Base-by-base conservation (phyloP, 2,888 invertebrate species). In the Pyralis farinalis region DNA sequence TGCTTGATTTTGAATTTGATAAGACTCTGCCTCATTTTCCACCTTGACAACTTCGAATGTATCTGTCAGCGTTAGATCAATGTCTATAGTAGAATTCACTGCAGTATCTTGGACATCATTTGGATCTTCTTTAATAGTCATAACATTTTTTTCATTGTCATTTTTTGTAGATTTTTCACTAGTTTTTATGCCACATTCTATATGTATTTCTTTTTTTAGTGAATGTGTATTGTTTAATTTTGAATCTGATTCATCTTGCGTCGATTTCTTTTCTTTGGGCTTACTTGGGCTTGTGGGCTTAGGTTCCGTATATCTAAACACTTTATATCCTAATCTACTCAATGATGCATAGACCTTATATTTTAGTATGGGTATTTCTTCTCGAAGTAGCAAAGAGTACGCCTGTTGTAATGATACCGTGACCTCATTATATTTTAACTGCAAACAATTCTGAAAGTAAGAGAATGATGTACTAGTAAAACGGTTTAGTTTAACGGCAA, bases 321-420 rank as follows among this genome's bases (percentile, higher is more conserved):
- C 74, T 69, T 83, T 87, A 49, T 91, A 92, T 1, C 92, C 92
- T 28, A 89, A 60, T 55, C 90, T 85, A 42, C 90, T 85, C 1
- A 92, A 76, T 22, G 91, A 90, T 27, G 91, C 83, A 64, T 91
- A 93, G 0, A 92, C 91, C 72, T 90, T 90, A 54, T 92, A 93
- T 52, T 92, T 87, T 20, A 77, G 63, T 10, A 90, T 43, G 10
- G 83, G 63, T 20, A 90, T 72, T 33, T 68, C 51, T 20, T 66
- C 69, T 29, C 53, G 51, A 0, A 91, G 57, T 32, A 93, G 63
- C 47, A 93, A 64, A 16, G 87, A 73, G 55, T 93, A 94, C 7
- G 92, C 93, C 77, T 93, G 92, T 67, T 93, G 92, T 31, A 94
- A 70, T 43, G 93, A 93, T 11, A 94, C 80, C 39, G 90, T 85